phyloP scores from a whole-genome alignment of 2,888 invertebrate genomes.

The Acanthacorydalis orientalis region DNA sequence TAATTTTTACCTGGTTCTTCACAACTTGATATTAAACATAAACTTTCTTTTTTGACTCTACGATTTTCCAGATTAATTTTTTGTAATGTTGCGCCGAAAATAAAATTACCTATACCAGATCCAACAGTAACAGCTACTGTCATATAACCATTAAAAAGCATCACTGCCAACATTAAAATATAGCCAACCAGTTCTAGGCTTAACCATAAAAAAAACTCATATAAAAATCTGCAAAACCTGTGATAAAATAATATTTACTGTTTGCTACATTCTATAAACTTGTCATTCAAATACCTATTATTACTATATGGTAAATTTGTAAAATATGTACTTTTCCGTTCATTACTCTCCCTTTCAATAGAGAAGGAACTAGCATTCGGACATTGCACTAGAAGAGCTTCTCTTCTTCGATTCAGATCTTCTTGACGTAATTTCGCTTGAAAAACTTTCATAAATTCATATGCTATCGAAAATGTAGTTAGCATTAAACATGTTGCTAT shows the following conservation, averaged over 20 bases:
- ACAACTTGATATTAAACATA: constrained; percentile 24
- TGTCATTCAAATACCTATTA: neutral
- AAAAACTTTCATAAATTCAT: constrained; percentile 36
- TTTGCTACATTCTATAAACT: neutral
- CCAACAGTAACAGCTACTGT: constrained; percentile 46
- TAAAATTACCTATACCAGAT: constrained; percentile 38
- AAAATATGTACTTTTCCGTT: no score
- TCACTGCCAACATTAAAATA: constrained; percentile 54
- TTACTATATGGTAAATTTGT: no score
- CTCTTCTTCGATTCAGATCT: constrained; percentile 20
- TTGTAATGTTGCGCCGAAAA: constrained; percentile 34
- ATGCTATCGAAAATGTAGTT: constrained; percentile 38
- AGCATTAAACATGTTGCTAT: constrained; percentile 40
- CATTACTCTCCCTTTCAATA: constrained; percentile 11
- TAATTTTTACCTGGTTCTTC: constrained; percentile 28
- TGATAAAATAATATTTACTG: constrained; percentile 11
- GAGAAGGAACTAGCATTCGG: constrained; percentile 28
- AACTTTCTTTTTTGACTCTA: constrained; percentile 25
- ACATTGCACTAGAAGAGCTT: constrained; percentile 21
- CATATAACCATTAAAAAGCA: constrained; percentile 55
- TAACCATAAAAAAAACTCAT: constrained; percentile 22
- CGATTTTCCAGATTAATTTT: constrained; percentile 33
- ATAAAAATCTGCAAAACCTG: constrained; percentile 19
- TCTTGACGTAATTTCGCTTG: constrained; percentile 28
- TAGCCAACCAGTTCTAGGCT: constrained; percentile 37